phyloP scores from a whole-genome alignment of 2,888 invertebrate species.

The Tetramorium bicarinatum region DNA sequence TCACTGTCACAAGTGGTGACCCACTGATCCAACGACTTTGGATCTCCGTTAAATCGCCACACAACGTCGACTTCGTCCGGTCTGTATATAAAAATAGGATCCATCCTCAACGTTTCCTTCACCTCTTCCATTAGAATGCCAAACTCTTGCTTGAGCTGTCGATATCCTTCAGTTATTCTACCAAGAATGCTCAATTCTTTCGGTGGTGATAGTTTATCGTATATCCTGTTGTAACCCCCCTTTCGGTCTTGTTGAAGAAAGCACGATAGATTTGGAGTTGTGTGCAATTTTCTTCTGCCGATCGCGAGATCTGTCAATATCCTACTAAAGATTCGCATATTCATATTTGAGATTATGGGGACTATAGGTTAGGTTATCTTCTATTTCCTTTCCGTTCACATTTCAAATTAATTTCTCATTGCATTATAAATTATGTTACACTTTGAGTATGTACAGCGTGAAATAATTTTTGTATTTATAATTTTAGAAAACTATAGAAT shows the following conservation, averaged over 20 bases:
- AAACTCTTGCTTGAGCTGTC: conserved; percentile 90
- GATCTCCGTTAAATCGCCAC: conserved; percentile 90
- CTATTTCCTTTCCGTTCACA: background rate
- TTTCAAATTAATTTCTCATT: background rate
- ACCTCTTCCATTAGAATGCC: conserved; percentile 90
- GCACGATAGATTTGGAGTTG: conserved; percentile 77
- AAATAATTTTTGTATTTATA: background rate
- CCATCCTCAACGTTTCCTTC: conserved; percentile 88
- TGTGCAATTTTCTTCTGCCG: conserved; percentile 72
- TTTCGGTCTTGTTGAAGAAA: conserved; percentile 89
- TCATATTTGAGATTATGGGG: conserved; percentile 7
- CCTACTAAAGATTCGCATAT: conserved; percentile 42
- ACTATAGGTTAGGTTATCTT: background rate
- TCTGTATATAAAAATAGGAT: conserved; percentile 88
- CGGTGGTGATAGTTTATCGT: conserved; percentile 77
- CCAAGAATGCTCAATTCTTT: conserved; percentile 84
- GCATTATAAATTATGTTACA: background rate
- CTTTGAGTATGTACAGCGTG: background rate
- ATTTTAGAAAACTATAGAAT: background rate
- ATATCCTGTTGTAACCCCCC: conserved; percentile 87
- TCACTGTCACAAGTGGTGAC: conserved; percentile 93
- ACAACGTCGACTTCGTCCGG: conserved; percentile 91
- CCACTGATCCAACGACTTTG: conserved; percentile 90
- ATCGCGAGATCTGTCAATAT: conserved; percentile 20
- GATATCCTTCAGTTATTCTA: conserved; percentile 89